These are phyloP conservation scores for Sinotaia quadrata DNA, from an alignment of 2,888 invertebrate species.

Conservation along the genomic window DNA sequence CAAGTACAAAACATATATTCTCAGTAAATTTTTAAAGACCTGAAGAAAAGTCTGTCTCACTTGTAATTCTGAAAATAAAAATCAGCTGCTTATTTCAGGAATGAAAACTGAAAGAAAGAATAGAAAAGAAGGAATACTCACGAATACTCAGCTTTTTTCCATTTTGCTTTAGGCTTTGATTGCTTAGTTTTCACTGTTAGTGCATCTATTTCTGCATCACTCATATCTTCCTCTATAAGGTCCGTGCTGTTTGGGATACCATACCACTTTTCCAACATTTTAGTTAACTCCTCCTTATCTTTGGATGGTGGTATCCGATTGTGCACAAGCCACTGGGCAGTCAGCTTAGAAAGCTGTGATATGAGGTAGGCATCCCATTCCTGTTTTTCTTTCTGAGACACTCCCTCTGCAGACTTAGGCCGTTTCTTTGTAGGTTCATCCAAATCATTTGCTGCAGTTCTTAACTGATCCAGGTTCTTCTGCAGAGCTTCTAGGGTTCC, in stretches of 20 bases:
- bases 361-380: constrained; percentile 71
- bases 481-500: constrained; percentile 20
- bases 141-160: constrained; percentile 50
- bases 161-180: constrained; percentile 47
- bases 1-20: too few species aligned
- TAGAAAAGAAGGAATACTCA: constrained; percentile 37
- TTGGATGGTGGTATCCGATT: constrained; percentile 46
- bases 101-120: too few species aligned
- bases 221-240: constrained; percentile 59
- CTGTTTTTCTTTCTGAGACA: constrained; percentile 32
- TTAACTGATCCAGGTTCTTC: constrained; percentile 22
- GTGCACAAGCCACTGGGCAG: constrained; percentile 71
- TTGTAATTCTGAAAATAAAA: too few species aligned
- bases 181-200: constrained; percentile 41
- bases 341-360: constrained; percentile 63
- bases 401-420: constrained; percentile 6
- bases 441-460: background rate
- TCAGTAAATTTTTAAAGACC: too few species aligned
- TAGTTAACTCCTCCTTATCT: constrained; percentile 52
- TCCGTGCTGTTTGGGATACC: constrained; percentile 62
- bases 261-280: constrained; percentile 58
- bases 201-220: constrained; percentile 47
- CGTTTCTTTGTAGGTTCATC: constrained; percentile 1
- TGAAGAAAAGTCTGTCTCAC: too few species aligned
- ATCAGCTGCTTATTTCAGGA: too few species aligned